Conservation (phyloP, 2,888 invertebrate species). For the Tortricodes alternella region DNA sequence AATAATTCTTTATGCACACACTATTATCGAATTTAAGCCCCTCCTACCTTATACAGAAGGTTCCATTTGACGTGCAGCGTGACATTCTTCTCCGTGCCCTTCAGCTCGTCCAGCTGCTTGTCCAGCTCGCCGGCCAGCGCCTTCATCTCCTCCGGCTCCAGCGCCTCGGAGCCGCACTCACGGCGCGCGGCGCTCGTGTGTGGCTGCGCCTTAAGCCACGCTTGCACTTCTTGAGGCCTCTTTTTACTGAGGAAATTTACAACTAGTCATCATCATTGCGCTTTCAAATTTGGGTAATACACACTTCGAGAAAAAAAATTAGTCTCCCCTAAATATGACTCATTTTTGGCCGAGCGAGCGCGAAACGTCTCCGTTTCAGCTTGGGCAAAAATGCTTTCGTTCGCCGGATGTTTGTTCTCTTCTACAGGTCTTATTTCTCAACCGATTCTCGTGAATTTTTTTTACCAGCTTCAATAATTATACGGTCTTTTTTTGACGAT, state of each 20-base stretch:
- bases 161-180: constrained; percentile 86
- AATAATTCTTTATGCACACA: background rate
- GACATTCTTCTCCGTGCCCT: constrained; percentile 71
- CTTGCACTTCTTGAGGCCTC: constrained; percentile 76
- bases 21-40: no score
- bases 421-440: no score
- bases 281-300: no score
- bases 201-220: constrained; percentile 89
- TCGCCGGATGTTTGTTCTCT: no score
- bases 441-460: no score
- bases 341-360: no score
- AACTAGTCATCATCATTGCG: background rate
- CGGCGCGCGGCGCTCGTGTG: constrained; percentile 84
- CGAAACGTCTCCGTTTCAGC: no score
- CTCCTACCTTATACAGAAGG: constrained; percentile 85
- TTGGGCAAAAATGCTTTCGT: no score
- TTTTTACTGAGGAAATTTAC: constrained; percentile 47
- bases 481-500: no score
- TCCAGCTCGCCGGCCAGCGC: constrained; percentile 60
- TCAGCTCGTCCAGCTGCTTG: constrained; percentile 53
- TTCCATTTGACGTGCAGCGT: constrained; percentile 91
- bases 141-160: constrained; percentile 86
- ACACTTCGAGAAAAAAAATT: no score
- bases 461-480: no score
- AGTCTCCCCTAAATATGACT: no score